A percentile compares a stretch with the other conserved stretches of the same genome.
phyloP scores from a whole-genome alignment of 2,888 invertebrate genomes.

The Rhagonycha fulva region DNA sequence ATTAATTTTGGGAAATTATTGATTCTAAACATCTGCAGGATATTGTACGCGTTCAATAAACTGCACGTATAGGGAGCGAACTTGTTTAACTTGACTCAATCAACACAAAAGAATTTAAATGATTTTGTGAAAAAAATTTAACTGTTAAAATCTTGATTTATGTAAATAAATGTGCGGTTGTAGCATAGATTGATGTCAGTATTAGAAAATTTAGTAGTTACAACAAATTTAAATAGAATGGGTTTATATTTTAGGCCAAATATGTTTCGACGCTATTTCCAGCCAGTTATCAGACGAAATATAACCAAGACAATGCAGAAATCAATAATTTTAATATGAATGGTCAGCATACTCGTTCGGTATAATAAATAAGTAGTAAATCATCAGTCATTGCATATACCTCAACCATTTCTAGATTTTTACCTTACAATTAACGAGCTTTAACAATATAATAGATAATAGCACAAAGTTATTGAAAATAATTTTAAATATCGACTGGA shows the following conservation, averaged over 20 bases:
- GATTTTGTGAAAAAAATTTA: background rate
- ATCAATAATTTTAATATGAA: conserved; percentile 23
- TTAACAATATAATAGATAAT: background rate
- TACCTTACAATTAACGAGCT: background rate
- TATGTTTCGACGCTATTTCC: conserved; percentile 27
- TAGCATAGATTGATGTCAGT: background rate
- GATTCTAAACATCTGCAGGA: background rate
- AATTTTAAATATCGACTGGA: background rate
- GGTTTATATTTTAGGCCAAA: conserved; percentile 18
- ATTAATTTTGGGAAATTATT: background rate
- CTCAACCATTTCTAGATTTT: background rate
- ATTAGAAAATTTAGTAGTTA: background rate
- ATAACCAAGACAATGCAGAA: conserved; percentile 13
- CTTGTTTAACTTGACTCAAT: too few relatives aligned
- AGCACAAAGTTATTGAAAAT: background rate
- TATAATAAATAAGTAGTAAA: background rate
- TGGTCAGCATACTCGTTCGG: conserved; percentile 7
- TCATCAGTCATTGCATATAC: background rate
- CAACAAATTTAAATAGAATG: background rate
- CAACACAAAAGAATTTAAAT: background rate
- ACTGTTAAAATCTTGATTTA: background rate
- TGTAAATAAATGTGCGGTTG: background rate
- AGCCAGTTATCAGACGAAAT: conserved; percentile 1
- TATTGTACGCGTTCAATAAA: background rate
- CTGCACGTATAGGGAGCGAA: background rate